Conservation (phyloP, 35 echinoderm and acorn worm genomes). For the Strongylocentrotus purpuratus region DNA sequence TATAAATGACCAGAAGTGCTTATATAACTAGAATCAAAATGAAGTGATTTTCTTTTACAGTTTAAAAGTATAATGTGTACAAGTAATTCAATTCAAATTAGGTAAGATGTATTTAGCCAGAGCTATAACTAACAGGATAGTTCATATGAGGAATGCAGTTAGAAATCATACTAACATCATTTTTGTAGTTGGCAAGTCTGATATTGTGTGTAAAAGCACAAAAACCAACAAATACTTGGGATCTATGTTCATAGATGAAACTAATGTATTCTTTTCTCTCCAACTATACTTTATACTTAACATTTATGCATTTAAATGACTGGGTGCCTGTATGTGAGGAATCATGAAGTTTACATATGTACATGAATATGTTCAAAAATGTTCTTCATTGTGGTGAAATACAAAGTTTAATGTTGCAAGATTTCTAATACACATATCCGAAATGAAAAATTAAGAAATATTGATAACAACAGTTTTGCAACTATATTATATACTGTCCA, state of each 20-base stretch:
- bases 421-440: not conserved
- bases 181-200: not conserved
- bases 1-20: not conserved
- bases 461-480: not conserved
- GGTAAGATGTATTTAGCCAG: not conserved
- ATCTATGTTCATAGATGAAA: not conserved
- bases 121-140: not conserved
- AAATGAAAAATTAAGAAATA: not conserved
- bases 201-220: not conserved
- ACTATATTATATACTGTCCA: not conserved
- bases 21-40: not conserved
- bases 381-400: not conserved
- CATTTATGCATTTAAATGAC: not conserved
- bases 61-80: not conserved
- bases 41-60: not conserved
- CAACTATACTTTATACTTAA: not conserved
- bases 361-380: not conserved
- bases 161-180: not conserved
- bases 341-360: not conserved
- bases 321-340: not conserved
- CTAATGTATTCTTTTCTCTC: not conserved
- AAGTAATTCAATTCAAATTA: not conserved
- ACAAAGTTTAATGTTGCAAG: no score
- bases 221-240: not conserved
- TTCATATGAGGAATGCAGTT: not conserved